Base-by-base conservation (phyloP, 2,888 invertebrate species). In the Linnaemya vulpina region DNA sequence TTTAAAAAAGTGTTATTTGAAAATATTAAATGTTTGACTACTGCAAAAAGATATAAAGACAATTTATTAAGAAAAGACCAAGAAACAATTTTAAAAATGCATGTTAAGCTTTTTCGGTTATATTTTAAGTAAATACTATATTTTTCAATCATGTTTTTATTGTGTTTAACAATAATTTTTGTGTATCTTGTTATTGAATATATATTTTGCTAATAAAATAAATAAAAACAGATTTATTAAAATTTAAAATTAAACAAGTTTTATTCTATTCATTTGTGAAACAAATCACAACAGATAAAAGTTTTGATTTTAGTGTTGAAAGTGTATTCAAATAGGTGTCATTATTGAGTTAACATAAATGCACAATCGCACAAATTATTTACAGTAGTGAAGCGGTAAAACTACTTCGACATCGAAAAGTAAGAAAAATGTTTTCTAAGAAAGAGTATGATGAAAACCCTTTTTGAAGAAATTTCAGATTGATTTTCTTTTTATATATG, bases 151-250 rank as follows among this genome's bases (percentile, higher is more conserved):
- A 8, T 35, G 3, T 67, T 76, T 76, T 70, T 53, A 46, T 43
- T 49, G 17, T 71, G 22, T 76, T 55, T 49, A 82, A 40, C 63
- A 55, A 30, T 40, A 38, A 70, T 49, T 40, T 63, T 43, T 76
- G 20, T 63, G 8, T 53, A 71, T 63, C 62, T 70, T 82, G 82
- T 82, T 82, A 82, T 63, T 70, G 55, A 74, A 81, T 67, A 70
- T 75, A 53, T 63, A 68, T 68, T 63, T 71, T 67, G 70, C 82
- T 63, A 76, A 76, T 82, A 68, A 82, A 82, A 46, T 51, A 51
- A 17, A 40, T 11, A 40, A 74, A 49, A 73, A 17, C n/a, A 2
- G 3, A 60, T 49, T 67, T 70, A 53, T 68, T 63, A 35, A 62
- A 75, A 68, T n/a, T 38, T 25, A 15, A 68, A 46, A 30, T 17